Base-by-base conservation (phyloP, 2,888 invertebrate species). In the Liopterus haemorrhoidalis region DNA sequence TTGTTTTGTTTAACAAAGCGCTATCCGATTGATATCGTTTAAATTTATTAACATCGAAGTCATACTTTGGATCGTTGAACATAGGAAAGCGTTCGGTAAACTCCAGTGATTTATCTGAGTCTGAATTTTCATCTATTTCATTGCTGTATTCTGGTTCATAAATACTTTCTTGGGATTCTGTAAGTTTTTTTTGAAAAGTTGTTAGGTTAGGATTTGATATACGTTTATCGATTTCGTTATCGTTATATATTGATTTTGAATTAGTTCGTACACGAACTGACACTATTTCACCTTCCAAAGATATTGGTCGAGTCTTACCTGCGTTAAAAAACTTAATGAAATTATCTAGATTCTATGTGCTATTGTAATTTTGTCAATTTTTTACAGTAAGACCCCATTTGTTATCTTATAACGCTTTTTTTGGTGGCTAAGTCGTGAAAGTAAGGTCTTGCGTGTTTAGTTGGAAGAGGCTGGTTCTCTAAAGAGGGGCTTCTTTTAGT, bases 101-200 rank as follows among this genome's bases (percentile, higher is more conserved):
- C n/a, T n/a, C 52, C 5, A 27, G 33, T 4, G 38, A 39, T 22
- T 48, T 50, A 35, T 52, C 47, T 15, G 54, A 49, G 43, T 54
- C 52, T 14, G 9, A 5, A 12, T 5, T 18, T 6, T 14, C 18
- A 9, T 35, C 14, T 5, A 5, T 14, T 8, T 35, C 9, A 16
- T 35, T 14, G 6, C 6, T 16, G 11, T 12, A 21, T 25, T 25
- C 11, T 19, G 30, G 31, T 31, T 41, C 21, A n/a, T 52, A 48
- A 9, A 5, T 16, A 28, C 14, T 28, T 28, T 28, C 5, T 9
- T 28, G 4, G 9, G 9, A 8, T 8, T 8, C 12, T 31, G 12
- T 19, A 15, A 18, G 9, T 37, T 21, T 46, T 36, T 4, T 24
- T 41, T 2, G 11, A 14, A 5, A 19, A 15, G 11, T 19, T 28